Percentiles rank a stretch among this genome's conserved stretches.
These are phyloP conservation scores for Sphaeramia orbicularis DNA, from an alignment of 2,797 vertebrate genomes.

Conservation along the genomic window DNA sequence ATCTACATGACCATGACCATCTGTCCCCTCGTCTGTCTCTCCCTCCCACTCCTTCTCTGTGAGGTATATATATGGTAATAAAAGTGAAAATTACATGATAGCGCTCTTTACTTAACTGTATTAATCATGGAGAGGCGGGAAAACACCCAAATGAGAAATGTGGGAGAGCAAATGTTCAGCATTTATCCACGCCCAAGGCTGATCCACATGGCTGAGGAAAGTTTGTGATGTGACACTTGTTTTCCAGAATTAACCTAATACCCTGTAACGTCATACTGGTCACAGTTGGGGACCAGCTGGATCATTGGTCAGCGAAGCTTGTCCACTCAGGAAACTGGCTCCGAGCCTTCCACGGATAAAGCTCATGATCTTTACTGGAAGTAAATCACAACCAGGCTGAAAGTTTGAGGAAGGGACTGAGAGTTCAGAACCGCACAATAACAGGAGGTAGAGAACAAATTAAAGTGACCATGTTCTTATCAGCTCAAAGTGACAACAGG, in stretches of 20 bases:
- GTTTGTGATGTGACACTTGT: slow-evolving; percentile 29
- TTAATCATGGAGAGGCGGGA: slow-evolving; percentile 16
- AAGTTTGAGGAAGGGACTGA: slow-evolving; percentile 49
- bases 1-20: slow-evolving; percentile 63
- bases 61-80: slow-evolving; percentile 74
- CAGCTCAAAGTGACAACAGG: slow-evolving; percentile 46
- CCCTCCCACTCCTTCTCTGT: slow-evolving; percentile 53
- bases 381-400: slow-evolving; percentile 52
- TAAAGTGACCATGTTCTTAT: slow-evolving; percentile 45
- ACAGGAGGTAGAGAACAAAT: slow-evolving; percentile 52
- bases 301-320: slow-evolving; percentile 6
- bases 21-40: slow-evolving; percentile 42
- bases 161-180: slow-evolving; percentile 48
- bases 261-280: slow-evolving; percentile 13
- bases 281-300: slow-evolving; percentile 28
- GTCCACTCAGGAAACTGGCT: slow-evolving; percentile 29
- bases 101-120: slow-evolving; percentile 36
- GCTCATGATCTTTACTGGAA: slow-evolving; percentile 59
- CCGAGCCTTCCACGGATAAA: slow-evolving; percentile 25
- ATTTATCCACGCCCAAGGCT: slow-evolving; percentile 21
- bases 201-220: slow-evolving; percentile 23
- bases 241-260: slow-evolving; percentile 42
- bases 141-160: slow-evolving; percentile 30
- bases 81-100: slow-evolving; percentile 49
- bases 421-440: slow-evolving; percentile 56